Base-by-base conservation (phyloP, 2,113 vertebrate species). In the Paradoxurus hermaphroditus region DNA sequence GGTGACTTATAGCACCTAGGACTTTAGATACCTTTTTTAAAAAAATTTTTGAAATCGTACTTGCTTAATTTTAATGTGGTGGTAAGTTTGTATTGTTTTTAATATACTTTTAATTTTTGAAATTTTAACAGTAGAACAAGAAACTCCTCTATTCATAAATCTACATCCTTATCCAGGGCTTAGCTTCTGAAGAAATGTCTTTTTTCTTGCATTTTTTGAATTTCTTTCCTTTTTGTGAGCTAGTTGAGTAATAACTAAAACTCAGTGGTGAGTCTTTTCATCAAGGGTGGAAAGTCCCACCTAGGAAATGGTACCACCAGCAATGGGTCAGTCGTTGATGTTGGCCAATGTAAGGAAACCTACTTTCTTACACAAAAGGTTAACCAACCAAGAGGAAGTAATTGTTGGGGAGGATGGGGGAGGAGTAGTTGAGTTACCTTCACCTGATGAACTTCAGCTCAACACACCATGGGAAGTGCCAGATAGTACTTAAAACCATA, bases 181-280 rank as follows among this genome's bases (percentile, higher is more conserved):
- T 92, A 90, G 62, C 44, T 82, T 94, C 49, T 29, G 70, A 95
- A 68, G 25, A 31, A 68, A 51, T 65, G 11, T 51, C 44, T 84
- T 68, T 7, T 34, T n/a, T 15, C 31, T 67, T 92, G 41, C 1
- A 25, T 89, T 90, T 31, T 89, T 31, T 96, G 15, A 59, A 78
- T 86, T 70, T 75, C 5, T 53, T 83, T 63, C 68, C 53, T 63
- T 81, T 90, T 91, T 68, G 41, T 87, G 44, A 96, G 27, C 85
- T 85, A 62, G 27, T 46, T 97, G 72, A 95, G 25, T 95, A 95
- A 90, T 90, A 96, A 82, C 65, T 91, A 70, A 96, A 94, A 85
- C 25, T 91, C 36, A 95, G 23, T 49, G 77, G 16, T 75, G 34
- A 78, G 53, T 70, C 10, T 62, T 63, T 90, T 91, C 36, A 86